Evolutionary conservation across 2,113 vertebrate genomes (phyloP).

Genomic region (Centropus unirufus): DNA sequence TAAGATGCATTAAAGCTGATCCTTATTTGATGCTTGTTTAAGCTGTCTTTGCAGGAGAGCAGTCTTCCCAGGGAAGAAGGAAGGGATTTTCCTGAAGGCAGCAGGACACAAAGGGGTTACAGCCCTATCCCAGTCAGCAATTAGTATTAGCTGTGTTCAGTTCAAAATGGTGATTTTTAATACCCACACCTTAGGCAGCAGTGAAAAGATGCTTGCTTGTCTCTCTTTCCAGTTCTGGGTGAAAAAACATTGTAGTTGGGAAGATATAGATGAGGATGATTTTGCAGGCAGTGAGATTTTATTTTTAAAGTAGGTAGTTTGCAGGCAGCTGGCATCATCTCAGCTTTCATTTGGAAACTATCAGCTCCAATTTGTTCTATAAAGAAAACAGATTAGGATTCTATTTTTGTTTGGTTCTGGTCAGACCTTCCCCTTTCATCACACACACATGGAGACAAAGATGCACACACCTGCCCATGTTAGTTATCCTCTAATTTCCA

Average conservation of each 20-base stretch:
- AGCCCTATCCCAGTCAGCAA: fast-evolving
- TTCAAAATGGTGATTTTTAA: neutral
- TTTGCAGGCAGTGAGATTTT: constrained; percentile 29
- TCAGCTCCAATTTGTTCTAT: constrained; percentile 29
- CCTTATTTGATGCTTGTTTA: neutral
- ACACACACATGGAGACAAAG: neutral
- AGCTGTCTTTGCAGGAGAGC: neutral
- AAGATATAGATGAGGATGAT: neutral
- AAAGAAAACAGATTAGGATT: constrained; percentile 28
- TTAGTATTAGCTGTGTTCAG: neutral
- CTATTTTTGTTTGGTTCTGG: constrained; percentile 36
- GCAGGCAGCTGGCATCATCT: constrained; percentile 46
- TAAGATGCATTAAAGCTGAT: neutral
- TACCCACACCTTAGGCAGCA: neutral
- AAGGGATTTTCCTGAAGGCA: neutral
- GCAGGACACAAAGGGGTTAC: neutral
- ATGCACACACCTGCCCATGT: neutral
- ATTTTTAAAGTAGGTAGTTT: constrained; percentile 41
- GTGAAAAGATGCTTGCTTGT: neutral
- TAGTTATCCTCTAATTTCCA: neutral
- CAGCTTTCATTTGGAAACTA: constrained; percentile 57
- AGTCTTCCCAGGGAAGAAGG: neutral
- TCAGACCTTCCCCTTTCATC: neutral
- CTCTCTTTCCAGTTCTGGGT: neutral
- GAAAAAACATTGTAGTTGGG: neutral